A percentile compares a stretch with the other conserved stretches of the same genome.
Conservation (phyloP, 1,140 invertebrate genomes). For the Steinernema khuongi region DNA sequence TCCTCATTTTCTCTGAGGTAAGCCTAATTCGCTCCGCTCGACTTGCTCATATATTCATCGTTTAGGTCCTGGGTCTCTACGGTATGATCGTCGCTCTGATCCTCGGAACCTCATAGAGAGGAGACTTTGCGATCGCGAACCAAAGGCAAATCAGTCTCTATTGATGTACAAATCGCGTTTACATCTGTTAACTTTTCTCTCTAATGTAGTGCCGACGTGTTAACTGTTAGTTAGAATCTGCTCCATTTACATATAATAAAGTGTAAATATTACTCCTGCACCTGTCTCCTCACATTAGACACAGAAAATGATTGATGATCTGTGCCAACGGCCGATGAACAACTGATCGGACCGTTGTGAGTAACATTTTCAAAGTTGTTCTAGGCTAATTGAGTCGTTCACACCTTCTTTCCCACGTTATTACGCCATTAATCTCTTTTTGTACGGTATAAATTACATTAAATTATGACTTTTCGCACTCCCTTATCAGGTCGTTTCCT, state of each 20-base stretch:
- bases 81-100: conserved; percentile 98
- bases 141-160: conserved; percentile 9
- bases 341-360: too few species aligned
- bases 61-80: conserved; percentile 80
- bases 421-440: background rate
- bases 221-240: background rate
- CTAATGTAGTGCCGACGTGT: background rate
- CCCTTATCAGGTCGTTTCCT: background rate
- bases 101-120: conserved; percentile 66
- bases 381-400: background rate
- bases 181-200: background rate
- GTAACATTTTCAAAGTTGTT: too few species aligned
- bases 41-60: background rate
- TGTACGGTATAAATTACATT: background rate
- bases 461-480: conserved; percentile 4
- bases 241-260: background rate
- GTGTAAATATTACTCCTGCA: conserved; percentile 1
- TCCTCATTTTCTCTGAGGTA: conserved; percentile 99
- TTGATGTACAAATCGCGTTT: conserved; percentile 15
- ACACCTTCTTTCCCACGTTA: background rate
- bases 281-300: too few species aligned
- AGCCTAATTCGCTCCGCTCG: background rate
- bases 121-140: conserved; percentile 6
- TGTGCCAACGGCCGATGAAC: too few species aligned
- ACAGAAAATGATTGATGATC: too few species aligned